Base-by-base conservation (phyloP, 2,113 vertebrate species). In the Istiophorus platypterus region DNA sequence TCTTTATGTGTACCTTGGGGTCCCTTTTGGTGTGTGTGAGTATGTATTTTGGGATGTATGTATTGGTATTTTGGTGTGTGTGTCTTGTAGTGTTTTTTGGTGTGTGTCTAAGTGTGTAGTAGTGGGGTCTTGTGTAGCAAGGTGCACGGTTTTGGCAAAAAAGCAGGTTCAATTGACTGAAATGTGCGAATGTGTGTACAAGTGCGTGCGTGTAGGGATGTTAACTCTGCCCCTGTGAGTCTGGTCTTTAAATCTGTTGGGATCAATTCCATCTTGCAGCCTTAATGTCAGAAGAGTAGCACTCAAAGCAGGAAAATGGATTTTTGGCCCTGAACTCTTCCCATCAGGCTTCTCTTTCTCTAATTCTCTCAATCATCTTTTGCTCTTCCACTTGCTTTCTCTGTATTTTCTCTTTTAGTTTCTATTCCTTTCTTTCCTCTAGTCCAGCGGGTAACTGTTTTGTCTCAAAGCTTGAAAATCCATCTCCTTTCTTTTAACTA, bases 241-340 rank as follows among this genome's bases (percentile, higher is more conserved):
- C 81, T 85, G 86, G 84, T 91, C 91, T 91, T 89, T 85, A 85
- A 89, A 88, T 91, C 89, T 87, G 51, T 52, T 84, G 88, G 87
- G 90, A 92, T 91, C 88, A 88, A 89, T 89, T 92, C 86, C 76
- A 86, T 47, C 83, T 90, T 42, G 29, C 76, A 61, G 82, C 82
- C 87, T 89, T 80, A 89, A 89, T 84, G 88, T 89, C 80, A 24
- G 57, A 76, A 77, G 74, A 85, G 86, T 34, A 81, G 76, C 79
- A 77, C 88, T 91, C 84, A 80, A 86, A 88, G 79, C 69, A 67
- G 59, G 77, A 81, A 86, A 84, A 91, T 88, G 17, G 90, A 91
- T 82, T 88, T 91, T 82, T 77, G 42, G 72, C 37, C 67, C 67
- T 69, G 62, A 88, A 84, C 74, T 85, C 81, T 87, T 84, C 80